phyloP scores from a whole-genome alignment of 2,888 invertebrate genomes.

The Doris montereyensis region DNA sequence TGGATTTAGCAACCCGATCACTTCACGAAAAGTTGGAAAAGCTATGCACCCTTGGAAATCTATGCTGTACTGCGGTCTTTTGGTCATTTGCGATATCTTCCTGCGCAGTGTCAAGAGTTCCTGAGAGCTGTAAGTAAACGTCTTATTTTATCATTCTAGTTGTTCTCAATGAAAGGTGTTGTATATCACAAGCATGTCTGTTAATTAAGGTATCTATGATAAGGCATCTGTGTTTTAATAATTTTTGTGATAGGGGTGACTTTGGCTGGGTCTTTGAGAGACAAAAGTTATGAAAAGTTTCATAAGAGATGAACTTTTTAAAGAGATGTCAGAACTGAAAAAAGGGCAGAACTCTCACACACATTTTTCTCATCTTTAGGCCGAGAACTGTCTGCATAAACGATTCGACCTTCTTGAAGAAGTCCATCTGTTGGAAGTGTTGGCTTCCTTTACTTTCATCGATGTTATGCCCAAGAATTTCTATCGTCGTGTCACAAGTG shows the following conservation, averaged over 20 bases:
- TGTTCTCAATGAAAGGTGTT: too few species aligned
- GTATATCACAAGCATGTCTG: too few species aligned
- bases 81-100: constrained; percentile 78
- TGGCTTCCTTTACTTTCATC: constrained; percentile 79
- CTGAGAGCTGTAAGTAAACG: too few species aligned
- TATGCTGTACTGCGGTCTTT: constrained; percentile 78
- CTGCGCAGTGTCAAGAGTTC: constrained; percentile 73
- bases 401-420: constrained; percentile 78
- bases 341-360: too few species aligned
- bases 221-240: too few species aligned
- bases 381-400: constrained; percentile 76
- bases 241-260: too few species aligned
- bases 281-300: too few species aligned
- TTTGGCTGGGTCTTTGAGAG: too few species aligned
- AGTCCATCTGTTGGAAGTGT: constrained; percentile 77
- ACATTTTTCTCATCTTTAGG: constrained; percentile 10
- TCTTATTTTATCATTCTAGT: too few species aligned
- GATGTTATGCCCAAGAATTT: constrained; percentile 79
- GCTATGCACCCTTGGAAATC: constrained; percentile 76
- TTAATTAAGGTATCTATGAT: too few species aligned
- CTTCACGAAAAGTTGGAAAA: constrained; percentile 75
- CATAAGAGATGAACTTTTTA: too few species aligned
- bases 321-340: too few species aligned
- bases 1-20: constrained; percentile 78
- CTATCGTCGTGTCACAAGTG: constrained; percentile 77